A percentile compares a stretch with the other conserved stretches of the same genome.
Conservation (phyloP, 2,113 vertebrate genomes). For the Aptenodytes patagonicus region DNA sequence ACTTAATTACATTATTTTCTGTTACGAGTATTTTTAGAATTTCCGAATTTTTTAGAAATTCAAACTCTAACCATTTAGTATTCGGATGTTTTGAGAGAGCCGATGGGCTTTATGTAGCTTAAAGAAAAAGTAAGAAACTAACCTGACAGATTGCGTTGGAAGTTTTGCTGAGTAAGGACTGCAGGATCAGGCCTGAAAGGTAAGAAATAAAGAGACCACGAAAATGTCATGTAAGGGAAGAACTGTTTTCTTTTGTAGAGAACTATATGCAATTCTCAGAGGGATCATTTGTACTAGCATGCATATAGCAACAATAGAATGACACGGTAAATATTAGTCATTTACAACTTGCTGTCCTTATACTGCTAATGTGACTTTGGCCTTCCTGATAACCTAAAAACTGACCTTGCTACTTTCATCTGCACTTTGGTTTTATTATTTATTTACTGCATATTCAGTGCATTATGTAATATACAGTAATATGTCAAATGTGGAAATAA, state of each 20-base stretch:
- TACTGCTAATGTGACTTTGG: neutral
- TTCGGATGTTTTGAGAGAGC: neutral
- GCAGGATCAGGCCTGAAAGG: conserved; percentile 64
- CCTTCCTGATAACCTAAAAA: neutral
- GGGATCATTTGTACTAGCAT: neutral
- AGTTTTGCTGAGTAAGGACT: conserved; percentile 57
- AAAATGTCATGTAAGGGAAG: neutral
- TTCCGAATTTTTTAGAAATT: neutral
- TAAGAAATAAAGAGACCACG: neutral
- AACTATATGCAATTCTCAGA: neutral
- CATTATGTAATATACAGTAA: conserved; percentile 8
- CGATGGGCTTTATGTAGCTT: neutral
- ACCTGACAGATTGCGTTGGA: neutral
- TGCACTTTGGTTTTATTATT: conserved; percentile 6
- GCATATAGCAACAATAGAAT: neutral
- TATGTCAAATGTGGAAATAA: neutral
- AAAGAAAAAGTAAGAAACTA: neutral
- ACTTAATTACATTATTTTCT: neutral
- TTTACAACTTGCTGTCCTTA: neutral
- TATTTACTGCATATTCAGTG: conserved; percentile 16
- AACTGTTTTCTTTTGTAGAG: neutral
- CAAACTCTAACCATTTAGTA: neutral
- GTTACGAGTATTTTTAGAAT: neutral
- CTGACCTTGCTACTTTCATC: neutral
- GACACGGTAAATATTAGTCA: neutral